phyloP scores from a whole-genome alignment of 2,888 invertebrate genomes.

The Leucania comma region DNA sequence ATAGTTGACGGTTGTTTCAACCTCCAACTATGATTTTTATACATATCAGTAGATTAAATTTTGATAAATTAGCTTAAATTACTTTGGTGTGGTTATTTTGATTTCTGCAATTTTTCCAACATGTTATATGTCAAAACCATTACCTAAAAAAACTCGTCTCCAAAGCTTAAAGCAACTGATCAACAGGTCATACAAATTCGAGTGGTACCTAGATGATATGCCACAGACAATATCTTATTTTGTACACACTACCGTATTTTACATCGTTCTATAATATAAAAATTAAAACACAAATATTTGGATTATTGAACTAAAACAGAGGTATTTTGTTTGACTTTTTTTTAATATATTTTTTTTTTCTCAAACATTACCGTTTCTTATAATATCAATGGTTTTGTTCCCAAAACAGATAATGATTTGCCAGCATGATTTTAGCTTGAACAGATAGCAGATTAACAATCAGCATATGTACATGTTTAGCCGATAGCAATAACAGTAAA shows the following conservation, averaged over 20 bases:
- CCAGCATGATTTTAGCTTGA: constrained; percentile 70
- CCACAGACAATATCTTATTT: constrained; percentile 80
- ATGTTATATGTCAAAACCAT: background rate
- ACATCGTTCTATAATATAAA: constrained; percentile 64
- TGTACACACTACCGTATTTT: constrained; percentile 76
- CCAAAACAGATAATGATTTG: constrained; percentile 83
- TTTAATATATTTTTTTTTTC: constrained; percentile 42
- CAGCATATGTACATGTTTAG: constrained; percentile 65
- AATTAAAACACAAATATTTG: constrained; percentile 71
- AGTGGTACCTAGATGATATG: constrained; percentile 87
- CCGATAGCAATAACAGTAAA: constrained; percentile 70
- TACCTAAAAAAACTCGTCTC: background rate
- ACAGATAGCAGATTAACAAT: constrained; percentile 56
- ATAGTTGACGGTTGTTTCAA: too few species aligned
- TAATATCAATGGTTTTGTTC: constrained; percentile 79
- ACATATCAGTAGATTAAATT: too few species aligned
- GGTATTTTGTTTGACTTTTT: constrained; percentile 66
- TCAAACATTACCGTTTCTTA: constrained; percentile 54
- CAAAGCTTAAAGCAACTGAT: constrained; percentile 8
- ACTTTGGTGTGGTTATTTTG: background rate
- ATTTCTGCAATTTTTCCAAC: background rate
- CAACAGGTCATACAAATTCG: constrained; percentile 70
- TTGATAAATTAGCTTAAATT: background rate
- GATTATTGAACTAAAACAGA: constrained; percentile 69
- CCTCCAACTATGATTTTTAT: too few species aligned